A percentile compares a stretch with the other conserved stretches of the same genome.
Conservation (phyloP, 2,113 vertebrate species). For the Thamnophis sirtalis region DNA sequence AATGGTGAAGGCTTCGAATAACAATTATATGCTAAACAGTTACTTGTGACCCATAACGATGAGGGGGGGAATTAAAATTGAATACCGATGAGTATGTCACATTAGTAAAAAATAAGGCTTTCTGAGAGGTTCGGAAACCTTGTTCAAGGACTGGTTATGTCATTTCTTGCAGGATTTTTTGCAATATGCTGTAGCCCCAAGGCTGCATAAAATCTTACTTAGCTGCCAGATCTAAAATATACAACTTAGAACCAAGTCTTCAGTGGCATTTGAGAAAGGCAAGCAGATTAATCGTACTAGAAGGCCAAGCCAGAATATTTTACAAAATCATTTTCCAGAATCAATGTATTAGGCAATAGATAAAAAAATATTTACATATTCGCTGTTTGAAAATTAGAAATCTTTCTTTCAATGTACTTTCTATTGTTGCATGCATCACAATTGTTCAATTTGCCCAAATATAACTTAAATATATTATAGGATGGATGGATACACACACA, state of each 20-base stretch:
- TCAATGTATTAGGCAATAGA: background rate
- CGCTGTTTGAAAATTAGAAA: background rate
- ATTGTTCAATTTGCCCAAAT: background rate
- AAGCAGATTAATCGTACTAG: background rate
- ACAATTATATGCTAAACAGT: background rate
- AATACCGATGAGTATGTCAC: background rate
- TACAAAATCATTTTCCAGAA: background rate
- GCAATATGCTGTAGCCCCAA: background rate
- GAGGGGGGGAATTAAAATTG: background rate
- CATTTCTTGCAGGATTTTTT: background rate
- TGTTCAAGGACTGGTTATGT: background rate
- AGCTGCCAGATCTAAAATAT: background rate
- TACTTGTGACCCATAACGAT: background rate
- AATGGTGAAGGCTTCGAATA: background rate
- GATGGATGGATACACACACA: background rate
- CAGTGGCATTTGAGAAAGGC: background rate
- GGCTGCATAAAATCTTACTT: background rate
- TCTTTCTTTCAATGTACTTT: background rate
- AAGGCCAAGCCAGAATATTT: background rate
- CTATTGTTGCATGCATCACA: background rate
- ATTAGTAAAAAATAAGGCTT: background rate
- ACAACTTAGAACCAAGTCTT: background rate
- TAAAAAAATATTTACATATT: background rate
- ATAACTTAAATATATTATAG: background rate
- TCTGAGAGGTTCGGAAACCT: background rate